A percentile compares a stretch with the other conserved stretches of the same genome.
These are phyloP conservation scores for Megaleporinus macrocephalus DNA, from an alignment of 2,113 vertebrate genomes.

Conservation along the genomic window DNA sequence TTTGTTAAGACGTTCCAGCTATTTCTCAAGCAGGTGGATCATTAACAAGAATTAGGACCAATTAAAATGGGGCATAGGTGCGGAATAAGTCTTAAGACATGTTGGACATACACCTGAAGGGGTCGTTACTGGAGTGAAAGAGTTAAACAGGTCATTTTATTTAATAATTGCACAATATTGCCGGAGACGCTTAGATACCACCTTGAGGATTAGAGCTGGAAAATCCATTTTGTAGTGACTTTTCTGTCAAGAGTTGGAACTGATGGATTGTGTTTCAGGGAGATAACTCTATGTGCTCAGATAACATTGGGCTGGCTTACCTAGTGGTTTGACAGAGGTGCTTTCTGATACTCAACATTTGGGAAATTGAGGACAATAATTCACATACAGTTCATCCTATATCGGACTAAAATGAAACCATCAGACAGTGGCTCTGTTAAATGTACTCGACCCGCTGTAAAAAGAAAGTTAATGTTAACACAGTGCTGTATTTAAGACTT, in stretches of 20 bases:
- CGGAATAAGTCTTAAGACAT: not conserved
- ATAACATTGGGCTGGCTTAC: conserved; percentile 28
- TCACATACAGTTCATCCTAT: conserved; percentile 12
- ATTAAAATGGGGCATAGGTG: not conserved
- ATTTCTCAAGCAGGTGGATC: too few relatives aligned
- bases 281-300: conserved; percentile 42
- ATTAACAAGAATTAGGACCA: too few relatives aligned
- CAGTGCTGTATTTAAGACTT: not conserved
- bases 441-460: too few relatives aligned
- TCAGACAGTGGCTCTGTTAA: not conserved
- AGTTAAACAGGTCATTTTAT: conserved; percentile 37
- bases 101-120: not conserved
- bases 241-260: conserved; percentile 28
- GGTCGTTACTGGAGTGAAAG: conserved; percentile 8
- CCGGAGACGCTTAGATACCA: conserved; percentile 25
- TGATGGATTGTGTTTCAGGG: conserved; percentile 45
- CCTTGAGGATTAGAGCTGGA: conserved; percentile 6
- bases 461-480: not conserved
- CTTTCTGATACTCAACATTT: conserved; percentile 18
- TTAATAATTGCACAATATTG: conserved; percentile 32
- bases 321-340: not conserved
- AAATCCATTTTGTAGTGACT: conserved; percentile 45
- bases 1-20: too few relatives aligned
- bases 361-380: conserved; percentile 37
- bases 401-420: not conserved